These are phyloP conservation scores for Hyposmocoma kahamanoa DNA, from an alignment of 1,140 invertebrate genomes.

Conservation along the genomic window DNA sequence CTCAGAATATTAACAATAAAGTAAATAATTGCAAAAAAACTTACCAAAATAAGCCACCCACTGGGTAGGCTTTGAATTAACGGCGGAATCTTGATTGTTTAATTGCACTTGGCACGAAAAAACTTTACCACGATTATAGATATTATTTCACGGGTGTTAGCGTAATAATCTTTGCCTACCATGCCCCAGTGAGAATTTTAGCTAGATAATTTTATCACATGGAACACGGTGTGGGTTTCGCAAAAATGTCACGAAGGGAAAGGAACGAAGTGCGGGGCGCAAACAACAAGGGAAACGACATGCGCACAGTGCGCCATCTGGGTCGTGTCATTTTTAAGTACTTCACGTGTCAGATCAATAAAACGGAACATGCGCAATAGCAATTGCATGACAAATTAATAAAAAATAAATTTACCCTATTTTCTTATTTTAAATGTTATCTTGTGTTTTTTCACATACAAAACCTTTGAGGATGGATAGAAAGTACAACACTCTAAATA, in stretches of 20 bases:
- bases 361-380: constrained; percentile 36
- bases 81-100: constrained; percentile 74
- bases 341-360: constrained; percentile 21
- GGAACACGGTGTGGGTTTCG: constrained; percentile 51
- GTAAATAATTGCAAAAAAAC: too few species aligned
- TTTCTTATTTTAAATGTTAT: too few species aligned
- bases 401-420: too few species aligned
- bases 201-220: constrained; percentile 39
- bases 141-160: constrained; percentile 60
- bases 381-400: too few species aligned
- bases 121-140: constrained; percentile 63
- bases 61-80: constrained; percentile 72
- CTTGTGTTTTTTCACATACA: too few species aligned
- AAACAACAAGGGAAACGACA: constrained; percentile 15
- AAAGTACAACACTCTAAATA: too few species aligned
- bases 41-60: constrained; percentile 73
- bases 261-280: constrained; percentile 39
- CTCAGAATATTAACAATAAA: too few species aligned
- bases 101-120: constrained; percentile 72
- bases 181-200: constrained; percentile 66
- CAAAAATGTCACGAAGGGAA: constrained; percentile 68
- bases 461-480: too few species aligned
- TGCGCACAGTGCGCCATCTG: constrained; percentile 37
- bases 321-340: constrained; percentile 9
- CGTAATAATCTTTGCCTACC: constrained; percentile 61